Evolutionary conservation across 1,140 invertebrate species (phyloP).

Genomic region (Dreissena rostriformis): DNA sequence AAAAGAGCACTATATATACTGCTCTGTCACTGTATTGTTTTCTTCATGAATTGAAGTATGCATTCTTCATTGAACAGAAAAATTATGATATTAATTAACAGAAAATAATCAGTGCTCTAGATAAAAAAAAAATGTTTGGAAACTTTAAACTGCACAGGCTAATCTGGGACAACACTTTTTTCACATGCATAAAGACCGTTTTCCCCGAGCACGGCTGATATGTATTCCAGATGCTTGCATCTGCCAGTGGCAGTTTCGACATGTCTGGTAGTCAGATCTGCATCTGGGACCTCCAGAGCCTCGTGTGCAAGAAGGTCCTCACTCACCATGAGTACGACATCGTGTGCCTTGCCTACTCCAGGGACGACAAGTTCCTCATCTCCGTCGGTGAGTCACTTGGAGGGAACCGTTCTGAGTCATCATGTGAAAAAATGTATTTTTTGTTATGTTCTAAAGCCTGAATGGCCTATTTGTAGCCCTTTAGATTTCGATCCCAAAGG

Average conservation of each 20-base stretch:
- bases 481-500: too few species aligned
- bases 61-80: too few species aligned
- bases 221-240: slow-evolving; percentile 75
- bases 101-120: too few species aligned
- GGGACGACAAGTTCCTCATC: slow-evolving; percentile 79
- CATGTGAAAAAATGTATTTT: not conserved
- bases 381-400: slow-evolving; percentile 72
- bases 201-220: slow-evolving; percentile 78
- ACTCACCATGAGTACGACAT: slow-evolving; percentile 75
- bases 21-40: too few species aligned
- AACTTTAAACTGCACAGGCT: too few species aligned
- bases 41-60: too few species aligned
- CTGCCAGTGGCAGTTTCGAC: slow-evolving; percentile 76
- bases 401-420: not conserved
- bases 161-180: too few species aligned
- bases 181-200: too few species aligned
- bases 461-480: too few species aligned
- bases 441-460: not conserved
- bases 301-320: slow-evolving; percentile 73
- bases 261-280: slow-evolving; percentile 75
- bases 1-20: too few species aligned
- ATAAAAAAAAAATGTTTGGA: too few species aligned
- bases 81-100: too few species aligned
- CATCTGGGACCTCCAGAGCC: slow-evolving; percentile 75
- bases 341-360: slow-evolving; percentile 76